Conservation (phyloP, 2,888 invertebrate genomes). For the Panzeria rudis region DNA sequence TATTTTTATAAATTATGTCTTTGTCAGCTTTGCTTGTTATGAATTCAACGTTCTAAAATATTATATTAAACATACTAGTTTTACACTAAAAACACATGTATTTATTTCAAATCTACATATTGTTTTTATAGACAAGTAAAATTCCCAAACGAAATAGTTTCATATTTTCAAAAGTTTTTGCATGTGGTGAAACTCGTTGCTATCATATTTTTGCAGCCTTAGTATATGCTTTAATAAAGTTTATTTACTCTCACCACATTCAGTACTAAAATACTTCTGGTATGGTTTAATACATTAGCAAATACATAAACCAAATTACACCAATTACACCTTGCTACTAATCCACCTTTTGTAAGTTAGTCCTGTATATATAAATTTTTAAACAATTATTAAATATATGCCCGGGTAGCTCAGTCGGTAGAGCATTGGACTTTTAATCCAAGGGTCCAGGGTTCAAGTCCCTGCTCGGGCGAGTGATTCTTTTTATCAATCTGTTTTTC, state of each 20-base stretch:
- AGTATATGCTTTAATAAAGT: not conserved
- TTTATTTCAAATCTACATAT: no score
- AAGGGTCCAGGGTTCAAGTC: conserved; percentile 81
- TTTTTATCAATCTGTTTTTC: conserved; percentile 14
- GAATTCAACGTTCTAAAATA: no score
- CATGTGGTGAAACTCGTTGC: no score
- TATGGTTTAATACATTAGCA: not conserved
- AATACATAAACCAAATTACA: not conserved
- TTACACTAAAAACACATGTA: no score
- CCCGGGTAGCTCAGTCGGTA: conserved; percentile 80
- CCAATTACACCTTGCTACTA: not conserved
- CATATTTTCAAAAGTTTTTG: no score
- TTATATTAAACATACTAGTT: no score
- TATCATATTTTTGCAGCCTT: not conserved
- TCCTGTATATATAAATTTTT: no score
- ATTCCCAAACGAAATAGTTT: no score
- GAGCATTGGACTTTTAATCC: conserved; percentile 80
- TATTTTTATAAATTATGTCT: no score
- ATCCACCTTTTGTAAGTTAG: not conserved
- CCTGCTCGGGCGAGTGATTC: conserved; percentile 71
- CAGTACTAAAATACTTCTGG: not conserved
- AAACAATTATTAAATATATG: not conserved
- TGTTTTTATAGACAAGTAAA: no score
- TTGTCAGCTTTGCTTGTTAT: no score
- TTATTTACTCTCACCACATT: not conserved